Conservation (phyloP, 2,113 vertebrate genomes). For the Alexandromys fortis region DNA sequence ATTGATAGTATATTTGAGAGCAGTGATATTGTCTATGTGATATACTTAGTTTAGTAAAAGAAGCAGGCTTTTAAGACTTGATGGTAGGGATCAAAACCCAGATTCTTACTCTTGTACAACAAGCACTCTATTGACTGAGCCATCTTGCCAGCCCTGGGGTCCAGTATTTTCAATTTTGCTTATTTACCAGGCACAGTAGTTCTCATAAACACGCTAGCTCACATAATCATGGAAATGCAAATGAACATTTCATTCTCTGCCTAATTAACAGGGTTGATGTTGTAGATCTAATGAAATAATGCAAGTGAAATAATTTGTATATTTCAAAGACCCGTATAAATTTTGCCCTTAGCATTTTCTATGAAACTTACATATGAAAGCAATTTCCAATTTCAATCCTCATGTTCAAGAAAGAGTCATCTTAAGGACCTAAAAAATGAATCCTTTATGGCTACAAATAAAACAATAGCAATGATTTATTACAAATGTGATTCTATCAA, state of each 20-base stretch:
- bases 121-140: not conserved
- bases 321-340: not conserved
- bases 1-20: not conserved
- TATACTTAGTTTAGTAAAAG: not conserved
- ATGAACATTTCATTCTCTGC: not conserved
- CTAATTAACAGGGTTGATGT: not conserved
- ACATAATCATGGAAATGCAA: not conserved
- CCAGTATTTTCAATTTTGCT: not conserved
- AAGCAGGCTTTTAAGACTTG: not conserved
- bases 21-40: not conserved
- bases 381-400: not conserved
- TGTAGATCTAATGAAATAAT: not conserved
- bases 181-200: not conserved
- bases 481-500: not conserved
- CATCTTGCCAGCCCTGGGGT: not conserved
- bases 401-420: not conserved
- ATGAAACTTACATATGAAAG: not conserved
- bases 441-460: not conserved
- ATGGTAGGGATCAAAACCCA: not conserved
- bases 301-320: not conserved
- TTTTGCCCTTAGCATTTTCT: not conserved
- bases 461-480: not conserved
- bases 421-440: not conserved
- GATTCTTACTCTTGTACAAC: not conserved
- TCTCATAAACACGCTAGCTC: not conserved